Evolutionary conservation across 1,140 invertebrate genomes (phyloP).

Genomic region (Stratiolaelaps scimitus): DNA sequence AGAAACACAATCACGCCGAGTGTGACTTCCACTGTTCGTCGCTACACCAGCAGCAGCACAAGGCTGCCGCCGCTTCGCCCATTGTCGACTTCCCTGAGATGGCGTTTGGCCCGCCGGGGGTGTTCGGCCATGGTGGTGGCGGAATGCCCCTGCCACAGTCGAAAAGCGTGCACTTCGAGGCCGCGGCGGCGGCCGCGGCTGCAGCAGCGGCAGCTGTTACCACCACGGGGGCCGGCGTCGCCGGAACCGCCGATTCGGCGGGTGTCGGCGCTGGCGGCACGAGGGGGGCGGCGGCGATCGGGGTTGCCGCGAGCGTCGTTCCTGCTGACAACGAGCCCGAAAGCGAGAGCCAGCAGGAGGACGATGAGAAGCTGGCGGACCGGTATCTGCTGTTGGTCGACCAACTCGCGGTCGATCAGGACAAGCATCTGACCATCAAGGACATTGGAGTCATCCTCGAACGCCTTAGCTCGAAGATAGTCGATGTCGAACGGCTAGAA

Average conservation of each 20-base stretch:
- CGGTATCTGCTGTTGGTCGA: constrained; percentile 83
- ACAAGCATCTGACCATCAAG: constrained; percentile 71
- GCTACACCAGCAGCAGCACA: constrained; percentile 79
- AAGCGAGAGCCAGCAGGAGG: constrained; percentile 28
- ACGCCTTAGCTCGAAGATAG: constrained; percentile 73
- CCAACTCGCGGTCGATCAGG: constrained; percentile 72
- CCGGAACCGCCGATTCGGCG: neutral
- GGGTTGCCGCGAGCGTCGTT: neutral
- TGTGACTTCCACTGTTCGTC: constrained; percentile 91
- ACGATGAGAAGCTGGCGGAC: constrained; percentile 47
- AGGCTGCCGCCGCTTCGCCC: constrained; percentile 74
- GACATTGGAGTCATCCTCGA: constrained; percentile 88
- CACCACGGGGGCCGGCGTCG: neutral
- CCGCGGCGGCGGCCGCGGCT: neutral
- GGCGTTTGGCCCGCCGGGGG: constrained; percentile 53
- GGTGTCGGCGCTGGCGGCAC: neutral
- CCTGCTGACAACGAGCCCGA: neutral
- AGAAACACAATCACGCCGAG: constrained; percentile 44
- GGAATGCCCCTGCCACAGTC: constrained; percentile 17
- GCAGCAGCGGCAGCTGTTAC: neutral
- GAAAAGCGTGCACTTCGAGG: constrained; percentile 25
- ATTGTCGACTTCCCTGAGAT: constrained; percentile 74
- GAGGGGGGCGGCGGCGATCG: neutral
- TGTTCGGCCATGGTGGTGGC: constrained; percentile 19
- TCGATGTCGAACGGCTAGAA: constrained; percentile 79